Percentiles rank a stretch among this genome's conserved stretches.
phyloP scores from a whole-genome alignment of 2,113 vertebrate genomes.

The Aegotheles bennettii region DNA sequence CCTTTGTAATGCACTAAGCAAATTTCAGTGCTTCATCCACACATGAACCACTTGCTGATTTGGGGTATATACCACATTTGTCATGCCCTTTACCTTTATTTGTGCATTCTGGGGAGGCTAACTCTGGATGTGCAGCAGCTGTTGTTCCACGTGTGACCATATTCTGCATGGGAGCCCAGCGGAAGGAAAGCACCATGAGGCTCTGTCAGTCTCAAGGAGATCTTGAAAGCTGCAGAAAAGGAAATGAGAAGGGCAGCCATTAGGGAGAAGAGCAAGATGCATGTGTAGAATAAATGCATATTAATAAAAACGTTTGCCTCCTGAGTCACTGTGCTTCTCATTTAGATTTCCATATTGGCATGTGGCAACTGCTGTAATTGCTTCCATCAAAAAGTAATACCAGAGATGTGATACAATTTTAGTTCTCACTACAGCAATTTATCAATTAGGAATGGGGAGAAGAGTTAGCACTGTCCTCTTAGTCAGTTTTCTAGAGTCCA shows the following conservation, averaged over 20 bases:
- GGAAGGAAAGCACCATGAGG: neutral
- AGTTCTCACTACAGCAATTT: neutral
- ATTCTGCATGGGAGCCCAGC: rapidly evolving
- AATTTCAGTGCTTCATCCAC: neutral
- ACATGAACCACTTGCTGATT: neutral
- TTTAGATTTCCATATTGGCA: neutral
- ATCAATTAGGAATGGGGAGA: neutral
- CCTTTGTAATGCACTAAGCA: neutral
- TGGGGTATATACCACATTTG: neutral
- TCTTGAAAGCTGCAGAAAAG: neutral
- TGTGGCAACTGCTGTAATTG: neutral
- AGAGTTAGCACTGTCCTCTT: neutral
- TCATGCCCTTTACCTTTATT: neutral
- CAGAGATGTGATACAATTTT: neutral
- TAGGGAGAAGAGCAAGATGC: neutral
- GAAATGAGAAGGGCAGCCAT: neutral
- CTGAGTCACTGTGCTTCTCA: neutral
- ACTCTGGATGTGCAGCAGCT: neutral
- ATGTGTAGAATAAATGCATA: conserved; percentile 11
- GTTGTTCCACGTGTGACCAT: neutral
- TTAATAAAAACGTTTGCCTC: conserved; percentile 12
- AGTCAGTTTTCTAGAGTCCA: neutral
- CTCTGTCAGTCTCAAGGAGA: neutral
- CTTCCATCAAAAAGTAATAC: neutral
- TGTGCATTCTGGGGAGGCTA: neutral